These are phyloP conservation scores for Moxostoma hubbsi DNA, from an alignment of 2,797 vertebrate genomes.

Conservation along the genomic window DNA sequence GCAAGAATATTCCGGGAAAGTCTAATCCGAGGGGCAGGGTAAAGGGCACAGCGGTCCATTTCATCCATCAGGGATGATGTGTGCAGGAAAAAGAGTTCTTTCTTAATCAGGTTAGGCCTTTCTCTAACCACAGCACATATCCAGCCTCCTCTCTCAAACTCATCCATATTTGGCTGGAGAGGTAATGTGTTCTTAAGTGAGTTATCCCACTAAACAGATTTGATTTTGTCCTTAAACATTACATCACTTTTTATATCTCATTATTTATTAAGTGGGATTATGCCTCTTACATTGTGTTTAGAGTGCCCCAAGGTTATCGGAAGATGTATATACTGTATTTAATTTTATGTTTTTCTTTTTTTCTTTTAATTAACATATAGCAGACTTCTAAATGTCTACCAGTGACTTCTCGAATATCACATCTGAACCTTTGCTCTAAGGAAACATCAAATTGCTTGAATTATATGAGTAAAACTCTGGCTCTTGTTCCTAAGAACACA, in stretches of 20 bases:
- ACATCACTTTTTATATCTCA: slow-evolving; percentile 66
- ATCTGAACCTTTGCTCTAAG: slow-evolving; percentile 18
- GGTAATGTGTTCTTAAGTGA: slow-evolving; percentile 69
- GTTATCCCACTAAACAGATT: slow-evolving; percentile 61
- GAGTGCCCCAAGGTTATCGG: slow-evolving; percentile 47
- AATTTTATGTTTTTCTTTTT: slow-evolving; percentile 16
- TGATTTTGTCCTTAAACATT: slow-evolving; percentile 65
- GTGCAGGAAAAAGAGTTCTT: slow-evolving; percentile 68
- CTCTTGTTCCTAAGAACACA: slow-evolving; percentile 43
- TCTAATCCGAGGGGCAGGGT: slow-evolving; percentile 55
- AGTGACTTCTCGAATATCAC: neutral
- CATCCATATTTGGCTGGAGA: slow-evolving; percentile 60
- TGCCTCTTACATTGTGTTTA: slow-evolving; percentile 40
- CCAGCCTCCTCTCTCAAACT: slow-evolving; percentile 45
- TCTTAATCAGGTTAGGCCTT: slow-evolving; percentile 64
- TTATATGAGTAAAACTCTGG: neutral
- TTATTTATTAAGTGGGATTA: slow-evolving; percentile 64
- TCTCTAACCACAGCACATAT: slow-evolving; percentile 59
- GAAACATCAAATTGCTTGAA: neutral
- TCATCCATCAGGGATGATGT: slow-evolving; percentile 63
- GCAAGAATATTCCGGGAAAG: slow-evolving; percentile 66
- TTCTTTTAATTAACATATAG: slow-evolving; percentile 30
- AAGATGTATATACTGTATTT: slow-evolving; percentile 30
- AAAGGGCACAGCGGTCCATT: slow-evolving; percentile 60
- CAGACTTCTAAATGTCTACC: slow-evolving; percentile 11